Percentiles rank a stretch among this genome's conserved stretches.
Conservation (phyloP, 2,113 vertebrate species). For the Paratilapia polleni region DNA sequence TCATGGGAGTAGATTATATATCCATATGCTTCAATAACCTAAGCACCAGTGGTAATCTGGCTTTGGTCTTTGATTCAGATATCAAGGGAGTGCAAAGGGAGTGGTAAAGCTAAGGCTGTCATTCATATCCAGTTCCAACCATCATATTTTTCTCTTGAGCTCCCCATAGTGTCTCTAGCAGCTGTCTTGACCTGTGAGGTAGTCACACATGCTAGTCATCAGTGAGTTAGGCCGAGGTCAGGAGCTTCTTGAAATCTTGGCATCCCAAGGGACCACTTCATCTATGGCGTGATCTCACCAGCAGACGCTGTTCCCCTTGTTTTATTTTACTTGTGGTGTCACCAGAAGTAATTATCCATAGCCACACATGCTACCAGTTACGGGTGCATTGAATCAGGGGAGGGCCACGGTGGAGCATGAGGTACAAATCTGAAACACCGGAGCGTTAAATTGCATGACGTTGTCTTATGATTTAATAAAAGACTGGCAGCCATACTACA, state of each 20-base stretch:
- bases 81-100: constrained; percentile 38
- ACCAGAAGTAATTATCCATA: constrained; percentile 79
- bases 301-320: constrained; percentile 76
- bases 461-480: constrained; percentile 74
- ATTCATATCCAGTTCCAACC: constrained; percentile 45
- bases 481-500: constrained; percentile 45
- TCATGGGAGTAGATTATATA: constrained; percentile 23
- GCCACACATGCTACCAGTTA: constrained; percentile 81
- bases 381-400: constrained; percentile 54
- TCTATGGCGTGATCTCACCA: constrained; percentile 79
- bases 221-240: constrained; percentile 80
- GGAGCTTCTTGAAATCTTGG: constrained; percentile 82
- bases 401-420: constrained; percentile 44
- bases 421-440: constrained; percentile 70
- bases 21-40: constrained; percentile 60
- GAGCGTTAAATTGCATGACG: constrained; percentile 69
- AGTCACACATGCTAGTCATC: constrained; percentile 84
- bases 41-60: constrained; percentile 33
- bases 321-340: constrained; percentile 82
- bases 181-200: constrained; percentile 75
- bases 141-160: constrained; percentile 52
- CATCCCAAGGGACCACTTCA: constrained; percentile 79
- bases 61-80: constrained; percentile 54
- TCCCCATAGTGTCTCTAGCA: constrained; percentile 68
- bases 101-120: constrained; percentile 47